These are phyloP conservation scores for Trematomus loennbergii DNA, from an alignment of 2,113 vertebrate species.

Conservation along the genomic window DNA sequence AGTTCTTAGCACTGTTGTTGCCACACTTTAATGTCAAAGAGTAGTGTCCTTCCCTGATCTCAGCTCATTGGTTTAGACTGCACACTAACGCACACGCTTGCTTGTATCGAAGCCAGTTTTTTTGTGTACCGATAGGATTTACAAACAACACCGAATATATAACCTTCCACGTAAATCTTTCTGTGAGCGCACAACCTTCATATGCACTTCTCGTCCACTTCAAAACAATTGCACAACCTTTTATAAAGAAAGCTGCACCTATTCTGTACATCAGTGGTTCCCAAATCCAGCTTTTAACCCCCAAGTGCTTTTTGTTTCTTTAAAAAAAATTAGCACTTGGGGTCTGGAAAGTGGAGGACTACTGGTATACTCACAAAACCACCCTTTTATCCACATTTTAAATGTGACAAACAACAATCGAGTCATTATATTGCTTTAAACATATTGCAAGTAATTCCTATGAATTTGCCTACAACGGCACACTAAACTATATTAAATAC, in stretches of 20 bases:
- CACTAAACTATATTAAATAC: slow-evolving; percentile 71
- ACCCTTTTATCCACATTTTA: slow-evolving; percentile 64
- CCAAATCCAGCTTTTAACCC: slow-evolving; percentile 28
- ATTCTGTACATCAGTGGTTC: slow-evolving; percentile 53
- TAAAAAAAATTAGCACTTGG: slow-evolving; percentile 47
- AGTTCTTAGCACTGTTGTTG: slow-evolving; percentile 40
- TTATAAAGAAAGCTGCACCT: slow-evolving; percentile 60
- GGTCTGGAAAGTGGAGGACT: slow-evolving; percentile 58
- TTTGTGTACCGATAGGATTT: slow-evolving; percentile 42
- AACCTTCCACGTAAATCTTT: slow-evolving; percentile 34
- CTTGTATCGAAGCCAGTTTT: slow-evolving; percentile 50
- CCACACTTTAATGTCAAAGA: slow-evolving; percentile 65
- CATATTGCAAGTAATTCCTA: slow-evolving; percentile 81
- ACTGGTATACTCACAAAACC: slow-evolving; percentile 34
- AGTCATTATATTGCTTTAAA: slow-evolving; percentile 81
- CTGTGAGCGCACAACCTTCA: slow-evolving; percentile 56
- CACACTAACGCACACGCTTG: slow-evolving; percentile 32
- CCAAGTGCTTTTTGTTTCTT: slow-evolving; percentile 15
- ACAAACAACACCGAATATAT: slow-evolving; percentile 53
- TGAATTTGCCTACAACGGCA: slow-evolving; percentile 71
- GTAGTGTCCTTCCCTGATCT: slow-evolving; percentile 76
- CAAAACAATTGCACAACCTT: slow-evolving; percentile 65
- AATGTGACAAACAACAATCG: slow-evolving; percentile 66
- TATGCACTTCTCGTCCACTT: slow-evolving; percentile 51
- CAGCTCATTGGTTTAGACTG: slow-evolving; percentile 60